Evolutionary conservation across 2,888 invertebrate genomes (phyloP), one percentile per base, ranked within the genome.

Genomic region (Blastobasis adustella): DNA sequence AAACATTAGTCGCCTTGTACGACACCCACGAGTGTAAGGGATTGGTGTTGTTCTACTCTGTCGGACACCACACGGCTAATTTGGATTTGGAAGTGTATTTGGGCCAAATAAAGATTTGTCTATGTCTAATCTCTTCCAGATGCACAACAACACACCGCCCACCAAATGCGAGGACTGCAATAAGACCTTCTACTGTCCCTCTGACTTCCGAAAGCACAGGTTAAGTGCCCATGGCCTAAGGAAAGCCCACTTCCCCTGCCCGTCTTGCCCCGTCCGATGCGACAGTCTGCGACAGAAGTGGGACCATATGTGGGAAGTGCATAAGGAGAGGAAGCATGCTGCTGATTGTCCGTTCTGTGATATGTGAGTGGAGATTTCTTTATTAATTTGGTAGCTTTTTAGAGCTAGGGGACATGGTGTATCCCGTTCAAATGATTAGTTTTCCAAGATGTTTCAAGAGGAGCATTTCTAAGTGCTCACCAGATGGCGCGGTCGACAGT

Each of bases 281-380:
- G 0, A 0, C 0, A 38, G 51, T 0, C 0, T 71, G 1, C 66
- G 61, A 9, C 45, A 56, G 0, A 76, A 73, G 50, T 79, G 78
- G 79, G 72, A 78, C 3, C 83, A 83, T 39, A 54, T 66, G 58
- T 81, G 81, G 82, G 8, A 55, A 0, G 58, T 53, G 0, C 81
- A 82, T 38, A 59, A 66, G 4, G 60, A 67, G 1, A 49, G 74
- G 1, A 71, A 62, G 0, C 41, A 59, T 0, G 49, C 57, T 0
- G 76, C 74, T 0, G 82, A 82, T 52, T 82, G 82, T 39, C 73
- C 71, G 0, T 9, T 74, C 0, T 82, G 82, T 40, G 5, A 49
- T 0, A n/a, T 51, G 5, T 55, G n/a, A 49, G 49, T 52, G 10
- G 10, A n/a, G 4, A 4, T 40, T 6, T 6, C 2, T 39, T 2